Evolutionary conservation across 1,140 invertebrate genomes (phyloP).

Genomic region (Platyscapa corneri): DNA sequence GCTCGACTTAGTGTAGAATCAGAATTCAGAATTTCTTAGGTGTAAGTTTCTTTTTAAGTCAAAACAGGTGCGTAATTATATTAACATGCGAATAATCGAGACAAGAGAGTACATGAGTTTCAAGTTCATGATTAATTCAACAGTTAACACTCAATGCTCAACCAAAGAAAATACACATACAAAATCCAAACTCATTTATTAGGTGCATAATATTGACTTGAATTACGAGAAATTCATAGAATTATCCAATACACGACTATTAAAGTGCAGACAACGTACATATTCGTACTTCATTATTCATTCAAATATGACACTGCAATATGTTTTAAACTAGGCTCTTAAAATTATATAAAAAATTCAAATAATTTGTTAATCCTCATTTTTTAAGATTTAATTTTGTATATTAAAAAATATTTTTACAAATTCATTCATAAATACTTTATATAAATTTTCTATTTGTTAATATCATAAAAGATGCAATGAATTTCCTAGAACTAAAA

Average conservation of each 20-base stretch:
- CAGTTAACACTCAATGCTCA: background rate
- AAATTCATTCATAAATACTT: too few species aligned
- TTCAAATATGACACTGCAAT: background rate
- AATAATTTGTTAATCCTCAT: too few species aligned
- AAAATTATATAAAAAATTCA: too few species aligned
- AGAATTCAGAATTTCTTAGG: slow-evolving; percentile 1
- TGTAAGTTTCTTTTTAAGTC: slow-evolving; percentile 2
- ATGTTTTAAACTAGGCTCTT: too few species aligned
- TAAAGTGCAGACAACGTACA: background rate
- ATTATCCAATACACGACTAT: background rate
- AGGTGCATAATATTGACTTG: background rate
- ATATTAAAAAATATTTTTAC: too few species aligned
- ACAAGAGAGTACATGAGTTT: background rate
- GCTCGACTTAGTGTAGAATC: background rate
- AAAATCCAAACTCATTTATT: slow-evolving; percentile 13
- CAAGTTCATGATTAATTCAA: slow-evolving; percentile 2
- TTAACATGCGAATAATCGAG: background rate
- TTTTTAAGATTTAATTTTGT: too few species aligned
- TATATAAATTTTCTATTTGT: too few species aligned
- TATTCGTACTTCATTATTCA: background rate
- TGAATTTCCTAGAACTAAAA: too few species aligned
- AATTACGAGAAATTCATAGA: background rate
- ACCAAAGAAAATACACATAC: background rate
- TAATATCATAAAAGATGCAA: too few species aligned
- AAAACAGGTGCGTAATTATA: slow-evolving; percentile 20